Evolutionary conservation across 1,140 invertebrate species (phyloP), one percentile per base, ranked within the genome.

Genomic region (Pantala flavescens): DNA sequence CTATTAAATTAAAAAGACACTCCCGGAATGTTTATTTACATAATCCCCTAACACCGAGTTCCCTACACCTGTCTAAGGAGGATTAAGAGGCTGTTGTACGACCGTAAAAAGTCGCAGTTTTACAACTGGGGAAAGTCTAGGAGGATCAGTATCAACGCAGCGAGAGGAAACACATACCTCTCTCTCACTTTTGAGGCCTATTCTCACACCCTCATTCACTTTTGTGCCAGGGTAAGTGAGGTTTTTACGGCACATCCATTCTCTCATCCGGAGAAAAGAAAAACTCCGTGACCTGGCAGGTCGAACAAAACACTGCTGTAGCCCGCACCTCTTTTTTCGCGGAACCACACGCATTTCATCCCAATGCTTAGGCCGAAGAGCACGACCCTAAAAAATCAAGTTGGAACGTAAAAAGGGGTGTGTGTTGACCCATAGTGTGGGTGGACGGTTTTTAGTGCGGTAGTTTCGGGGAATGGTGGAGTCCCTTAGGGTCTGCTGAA

Each of bases 181-280:
- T 36, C 28, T 36, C 28, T 36, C 9, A 36, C 28, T 9, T n/a
- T 9, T 36, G 28, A 36, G 28, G 28, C 28, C 28, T 36, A 36
- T 36, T 36, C 28, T 36, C 28, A 9, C 28, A 5, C 28, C 28
- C 28, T 36, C 28, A 36, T 36, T 36, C 28, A 36, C 28, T 36
- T 36, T 36, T 36, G 28, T 36, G 9, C 49, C 12, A 3, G 49
- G n/a, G 49, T 11, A 63, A 63, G 49, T 16, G n/a, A 63, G 49
- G 49, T 63, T 63, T 63, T 63, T 63, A 63, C 49, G 49, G n/a
- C 49, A 21, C 49, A 63, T 63, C n/a, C 49, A 63, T 63, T 63
- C 49, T 63, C 49, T 63, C 49, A 21, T 1, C 16, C n/a, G 3
- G 49, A 14, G 12, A 21, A 21, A 63, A 63, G 49, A 63, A 36